Evolutionary conservation across 1,140 invertebrate genomes (phyloP), one percentile per base, ranked within the genome.

Genomic region (Neotoxoptera formosana): DNA sequence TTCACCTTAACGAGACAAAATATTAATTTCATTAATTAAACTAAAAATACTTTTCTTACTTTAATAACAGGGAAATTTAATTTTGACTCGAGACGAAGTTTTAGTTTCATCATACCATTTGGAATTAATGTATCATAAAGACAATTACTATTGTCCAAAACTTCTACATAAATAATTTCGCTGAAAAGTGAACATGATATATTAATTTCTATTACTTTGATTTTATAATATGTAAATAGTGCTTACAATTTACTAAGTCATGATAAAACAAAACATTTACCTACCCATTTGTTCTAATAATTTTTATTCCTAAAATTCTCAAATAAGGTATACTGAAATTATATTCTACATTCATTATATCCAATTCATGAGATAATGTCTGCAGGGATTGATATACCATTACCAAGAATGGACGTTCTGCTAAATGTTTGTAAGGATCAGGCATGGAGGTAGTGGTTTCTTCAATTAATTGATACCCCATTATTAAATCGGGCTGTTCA

Each of bases 71-170:
- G 45, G 17, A 41, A 56, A 45, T 93, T 86, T 56, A 86, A 93
- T 17, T 93, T 93, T 86, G 91, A 93, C 56, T 93, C 48, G 14
- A 93, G 81, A 41, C 91, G 91, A 56, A 93, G 53, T 83, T 93
- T 93, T 20, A 93, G 41, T 93, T 93, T 93, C 91, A 93, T 93
- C 81, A 84, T 93, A 53, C 91, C 91, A 56, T 93, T 83, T 25
- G 91, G 91, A 56, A 86, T 84, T 53, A 2, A 36, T 17, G 91
- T 93, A 20, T 86, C 25, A 86, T 83, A 53, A 53, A 93, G 81
- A 84, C 91, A 93, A 41, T 83, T 93, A 56, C n/a, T 84, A 84
- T 45, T 93, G 23, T 93, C 91, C 21, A 93, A 86, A 84, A 93
- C 91, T 93, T 93, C 91, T 47, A 93, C n/a, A 84, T 86, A 56